Percentiles rank a stretch among this genome's conserved stretches.
These are phyloP conservation scores for Gadus macrocephalus DNA, from an alignment of 2,113 vertebrate genomes.

Conservation along the genomic window DNA sequence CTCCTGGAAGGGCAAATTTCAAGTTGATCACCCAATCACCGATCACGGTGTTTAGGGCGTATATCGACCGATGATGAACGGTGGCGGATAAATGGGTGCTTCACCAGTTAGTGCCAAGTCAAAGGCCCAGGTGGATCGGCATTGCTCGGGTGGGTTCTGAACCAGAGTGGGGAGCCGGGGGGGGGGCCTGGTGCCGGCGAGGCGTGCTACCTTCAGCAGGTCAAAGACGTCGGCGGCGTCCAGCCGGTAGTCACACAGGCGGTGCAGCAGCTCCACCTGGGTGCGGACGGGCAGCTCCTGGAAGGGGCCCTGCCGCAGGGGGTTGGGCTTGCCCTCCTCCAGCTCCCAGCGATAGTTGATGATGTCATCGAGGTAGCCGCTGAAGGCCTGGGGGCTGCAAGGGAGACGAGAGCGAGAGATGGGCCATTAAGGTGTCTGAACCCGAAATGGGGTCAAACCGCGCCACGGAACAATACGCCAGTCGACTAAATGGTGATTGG, in stretches of 20 bases:
- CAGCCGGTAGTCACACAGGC: slow-evolving; percentile 93
- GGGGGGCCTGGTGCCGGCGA: neutral
- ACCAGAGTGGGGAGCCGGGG: neutral
- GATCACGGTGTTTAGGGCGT: no score
- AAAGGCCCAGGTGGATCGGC: no score
- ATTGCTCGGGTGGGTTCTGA: neutral
- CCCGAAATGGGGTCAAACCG: no score
- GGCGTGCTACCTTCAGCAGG: slow-evolving; percentile 84
- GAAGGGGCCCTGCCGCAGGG: slow-evolving; percentile 80
- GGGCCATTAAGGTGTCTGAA: no score
- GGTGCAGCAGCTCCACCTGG: slow-evolving; percentile 90
- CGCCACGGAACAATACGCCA: no score
- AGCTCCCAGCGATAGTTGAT: slow-evolving; percentile 98
- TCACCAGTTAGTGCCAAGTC: no score
- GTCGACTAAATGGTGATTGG: no score
- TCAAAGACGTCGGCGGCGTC: slow-evolving; percentile 97
- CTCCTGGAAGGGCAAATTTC: no score
- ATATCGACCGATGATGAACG: no score
- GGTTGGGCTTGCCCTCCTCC: slow-evolving; percentile 96
- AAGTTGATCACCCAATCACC: no score
- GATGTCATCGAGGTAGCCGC: slow-evolving; percentile 94
- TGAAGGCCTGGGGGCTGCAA: slow-evolving; percentile 83
- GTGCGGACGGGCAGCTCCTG: slow-evolving; percentile 84
- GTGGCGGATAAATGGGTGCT: no score
- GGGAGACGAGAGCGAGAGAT: neutral